phyloP scores from a whole-genome alignment of 2,888 invertebrate species.

The Clivina fossor region DNA sequence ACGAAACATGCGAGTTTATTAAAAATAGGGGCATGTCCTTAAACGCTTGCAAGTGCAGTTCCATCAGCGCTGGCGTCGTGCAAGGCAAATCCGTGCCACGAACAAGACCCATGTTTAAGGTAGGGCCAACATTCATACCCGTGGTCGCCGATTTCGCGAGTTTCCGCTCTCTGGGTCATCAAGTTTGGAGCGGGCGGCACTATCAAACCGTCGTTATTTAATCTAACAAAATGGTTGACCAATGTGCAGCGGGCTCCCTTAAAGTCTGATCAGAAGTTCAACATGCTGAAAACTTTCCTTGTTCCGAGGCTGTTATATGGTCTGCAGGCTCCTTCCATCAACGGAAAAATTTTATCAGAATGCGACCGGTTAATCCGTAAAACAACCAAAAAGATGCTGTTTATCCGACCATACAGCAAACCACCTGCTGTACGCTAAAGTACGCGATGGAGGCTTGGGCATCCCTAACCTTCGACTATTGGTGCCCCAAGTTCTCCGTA shows the following conservation, averaged over 20 bases:
- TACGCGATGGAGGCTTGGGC: background rate
- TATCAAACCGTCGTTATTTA: background rate
- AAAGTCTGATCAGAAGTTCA: slow-evolving; percentile 50
- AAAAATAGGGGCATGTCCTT: background rate
- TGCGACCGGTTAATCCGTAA: slow-evolving; percentile 46
- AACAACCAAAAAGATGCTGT: slow-evolving; percentile 43
- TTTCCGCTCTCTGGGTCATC: slow-evolving; percentile 38
- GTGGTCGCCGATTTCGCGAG: background rate
- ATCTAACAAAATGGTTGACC: background rate
- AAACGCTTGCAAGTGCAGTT: background rate
- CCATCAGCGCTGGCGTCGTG: slow-evolving; percentile 1
- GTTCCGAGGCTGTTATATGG: slow-evolving; percentile 47
- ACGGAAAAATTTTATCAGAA: slow-evolving; percentile 38
- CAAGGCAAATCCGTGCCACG: slow-evolving; percentile 24
- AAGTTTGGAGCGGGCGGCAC: too few species aligned
- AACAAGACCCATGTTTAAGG: slow-evolving; percentile 7
- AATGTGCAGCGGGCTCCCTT: slow-evolving; percentile 41
- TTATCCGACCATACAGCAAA: slow-evolving; percentile 36
- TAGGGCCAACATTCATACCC: background rate
- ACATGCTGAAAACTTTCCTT: slow-evolving; percentile 44
- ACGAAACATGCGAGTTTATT: background rate
- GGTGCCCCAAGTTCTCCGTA: background rate
- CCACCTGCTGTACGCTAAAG: background rate
- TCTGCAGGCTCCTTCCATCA: slow-evolving; percentile 44
- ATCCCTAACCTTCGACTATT: background rate